Evolutionary conservation across 1,140 invertebrate species (phyloP).

Genomic region (Euura saliciscinereae): DNA sequence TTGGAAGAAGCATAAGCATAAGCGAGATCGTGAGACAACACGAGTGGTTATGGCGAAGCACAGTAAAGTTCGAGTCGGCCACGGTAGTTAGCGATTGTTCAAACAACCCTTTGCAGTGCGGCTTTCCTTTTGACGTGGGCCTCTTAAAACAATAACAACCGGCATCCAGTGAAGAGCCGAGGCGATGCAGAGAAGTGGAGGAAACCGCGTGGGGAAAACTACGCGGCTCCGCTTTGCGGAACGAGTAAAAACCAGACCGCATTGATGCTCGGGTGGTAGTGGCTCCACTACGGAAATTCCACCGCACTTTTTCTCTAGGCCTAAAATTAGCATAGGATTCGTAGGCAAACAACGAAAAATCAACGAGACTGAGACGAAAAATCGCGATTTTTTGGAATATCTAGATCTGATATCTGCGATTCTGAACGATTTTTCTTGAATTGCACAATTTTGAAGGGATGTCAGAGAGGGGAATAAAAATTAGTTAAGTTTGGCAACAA

Average conservation of each 20-base stretch:
- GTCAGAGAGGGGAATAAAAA: too few relatives aligned
- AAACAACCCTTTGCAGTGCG: neutral
- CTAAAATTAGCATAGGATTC: constrained; percentile 38
- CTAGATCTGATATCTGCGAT: too few relatives aligned
- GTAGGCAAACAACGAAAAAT: constrained; percentile 11
- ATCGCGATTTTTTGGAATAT: constrained; percentile 4
- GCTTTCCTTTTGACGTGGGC: constrained; percentile 12
- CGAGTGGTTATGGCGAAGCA: neutral
- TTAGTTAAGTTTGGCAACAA: too few relatives aligned
- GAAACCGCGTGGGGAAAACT: too few relatives aligned
- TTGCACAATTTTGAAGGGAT: too few relatives aligned
- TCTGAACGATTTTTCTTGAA: too few relatives aligned
- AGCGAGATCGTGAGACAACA: constrained; percentile 19
- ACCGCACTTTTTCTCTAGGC: constrained; percentile 20
- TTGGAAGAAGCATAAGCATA: too few relatives aligned
- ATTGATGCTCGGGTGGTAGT: too few relatives aligned
- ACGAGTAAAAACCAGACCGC: too few relatives aligned
- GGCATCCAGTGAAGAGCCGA: constrained; percentile 2
- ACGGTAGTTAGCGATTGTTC: constrained; percentile 7
- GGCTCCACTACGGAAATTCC: neutral
- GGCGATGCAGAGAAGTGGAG: neutral
- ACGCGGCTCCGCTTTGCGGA: too few relatives aligned
- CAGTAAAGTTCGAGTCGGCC: neutral
- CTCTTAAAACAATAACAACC: constrained; percentile 40
- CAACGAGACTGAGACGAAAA: constrained; percentile 6